Percentiles rank a stretch among this genome's conserved stretches.
Conservation (phyloP, 1,140 invertebrate genomes). For the Formica selysi region DNA sequence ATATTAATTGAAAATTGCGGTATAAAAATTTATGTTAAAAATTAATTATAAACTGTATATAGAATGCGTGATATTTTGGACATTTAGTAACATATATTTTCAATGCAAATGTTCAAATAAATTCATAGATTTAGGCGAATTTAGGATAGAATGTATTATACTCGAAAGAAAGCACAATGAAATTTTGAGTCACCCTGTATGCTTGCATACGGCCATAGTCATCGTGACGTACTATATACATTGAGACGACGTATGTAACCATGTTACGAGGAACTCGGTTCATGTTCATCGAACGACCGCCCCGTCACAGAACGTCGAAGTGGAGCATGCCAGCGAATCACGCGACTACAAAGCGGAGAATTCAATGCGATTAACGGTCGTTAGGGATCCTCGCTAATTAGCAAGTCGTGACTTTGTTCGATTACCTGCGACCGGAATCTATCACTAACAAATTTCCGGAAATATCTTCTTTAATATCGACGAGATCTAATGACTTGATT, state of each 20-base stretch:
- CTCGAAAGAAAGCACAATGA: neutral
- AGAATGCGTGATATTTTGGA: neutral
- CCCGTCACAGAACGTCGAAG: slow-evolving; percentile 53
- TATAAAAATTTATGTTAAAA: neutral
- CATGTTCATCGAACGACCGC: slow-evolving; percentile 42
- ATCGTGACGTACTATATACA: slow-evolving; percentile 28
- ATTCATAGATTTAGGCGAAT: neutral
- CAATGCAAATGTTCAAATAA: neutral
- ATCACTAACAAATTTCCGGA: slow-evolving; percentile 29
- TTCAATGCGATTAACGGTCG: slow-evolving; percentile 70
- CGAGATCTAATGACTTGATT: neutral
- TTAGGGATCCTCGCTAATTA: slow-evolving; percentile 68
- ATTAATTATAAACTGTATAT: neutral
- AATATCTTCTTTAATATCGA: slow-evolving; percentile 45
- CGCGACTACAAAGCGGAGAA: slow-evolving; percentile 61
- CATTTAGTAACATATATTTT: neutral
- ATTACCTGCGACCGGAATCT: slow-evolving; percentile 11
- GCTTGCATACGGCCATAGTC: neutral
- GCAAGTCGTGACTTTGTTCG: slow-evolving; percentile 36
- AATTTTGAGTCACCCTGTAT: slow-evolving; percentile 35
- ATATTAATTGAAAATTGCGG: neutral
- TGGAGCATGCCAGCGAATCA: slow-evolving; percentile 37
- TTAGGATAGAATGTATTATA: neutral
- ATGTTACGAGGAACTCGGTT: slow-evolving; percentile 44
- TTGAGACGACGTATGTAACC: slow-evolving; percentile 39